Percentiles rank a stretch among this genome's conserved stretches.
Conservation (phyloP, 1,140 invertebrate genomes). For the Amphibalanus amphitrite region DNA sequence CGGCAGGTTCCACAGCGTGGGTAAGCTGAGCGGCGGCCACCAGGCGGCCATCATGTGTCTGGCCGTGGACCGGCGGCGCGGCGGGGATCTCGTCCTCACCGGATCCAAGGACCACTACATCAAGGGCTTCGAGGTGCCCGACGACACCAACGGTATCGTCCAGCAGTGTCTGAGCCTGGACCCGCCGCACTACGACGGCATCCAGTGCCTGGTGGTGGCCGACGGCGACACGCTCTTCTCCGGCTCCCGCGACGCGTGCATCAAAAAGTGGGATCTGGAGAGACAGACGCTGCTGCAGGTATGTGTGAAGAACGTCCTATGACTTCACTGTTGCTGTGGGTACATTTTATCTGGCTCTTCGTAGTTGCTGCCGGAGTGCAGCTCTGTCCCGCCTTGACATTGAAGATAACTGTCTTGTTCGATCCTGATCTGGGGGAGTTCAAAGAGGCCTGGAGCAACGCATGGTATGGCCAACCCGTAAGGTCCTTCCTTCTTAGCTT, state of each 20-base stretch:
- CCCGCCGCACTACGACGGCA: constrained; percentile 82
- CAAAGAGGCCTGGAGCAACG: no score
- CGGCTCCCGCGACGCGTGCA: constrained; percentile 68
- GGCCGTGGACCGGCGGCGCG: constrained; percentile 33
- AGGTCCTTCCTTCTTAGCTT: no score
- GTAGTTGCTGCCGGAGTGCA: no score
- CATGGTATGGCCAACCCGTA: no score
- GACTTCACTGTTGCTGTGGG: no score
- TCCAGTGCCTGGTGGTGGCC: constrained; percentile 52
- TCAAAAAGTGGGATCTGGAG: constrained; percentile 68
- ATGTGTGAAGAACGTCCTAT: no score
- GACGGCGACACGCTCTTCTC: constrained; percentile 49
- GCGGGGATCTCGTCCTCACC: constrained; percentile 41
- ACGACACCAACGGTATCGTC: constrained; percentile 35
- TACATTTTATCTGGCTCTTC: no score
- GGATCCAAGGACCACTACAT: constrained; percentile 81
- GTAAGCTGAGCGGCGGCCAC: constrained; percentile 64
- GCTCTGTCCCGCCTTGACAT: no score
- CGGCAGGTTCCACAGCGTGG: constrained; percentile 47
- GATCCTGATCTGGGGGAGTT: no score
- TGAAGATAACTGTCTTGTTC: no score
- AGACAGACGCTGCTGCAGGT: constrained; percentile 47
- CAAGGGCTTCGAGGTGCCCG: constrained; percentile 43
- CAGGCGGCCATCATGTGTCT: constrained; percentile 72
- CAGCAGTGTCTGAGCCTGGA: constrained; percentile 51